Evolutionary conservation across 1,140 invertebrate genomes (phyloP).

Genomic region (Stegodyphus mimosarum): DNA sequence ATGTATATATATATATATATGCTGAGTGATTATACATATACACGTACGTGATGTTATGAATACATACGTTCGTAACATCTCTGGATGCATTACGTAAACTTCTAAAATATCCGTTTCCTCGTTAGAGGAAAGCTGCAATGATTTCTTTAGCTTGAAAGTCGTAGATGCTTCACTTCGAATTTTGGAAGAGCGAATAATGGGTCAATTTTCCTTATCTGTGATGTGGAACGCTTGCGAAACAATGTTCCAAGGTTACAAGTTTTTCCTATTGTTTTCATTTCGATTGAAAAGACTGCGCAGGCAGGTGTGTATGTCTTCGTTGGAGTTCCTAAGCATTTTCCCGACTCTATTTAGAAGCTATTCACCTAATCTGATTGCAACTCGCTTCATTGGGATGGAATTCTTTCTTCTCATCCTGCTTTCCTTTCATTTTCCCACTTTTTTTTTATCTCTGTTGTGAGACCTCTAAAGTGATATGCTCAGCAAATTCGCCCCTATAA

Average conservation of each 20-base stretch:
- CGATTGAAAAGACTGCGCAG: neutral
- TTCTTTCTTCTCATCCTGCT: neutral
- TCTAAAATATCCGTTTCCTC: too few relatives aligned
- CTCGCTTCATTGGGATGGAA: neutral
- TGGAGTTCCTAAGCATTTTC: neutral
- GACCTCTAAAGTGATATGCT: neutral
- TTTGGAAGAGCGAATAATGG: neutral
- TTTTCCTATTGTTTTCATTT: neutral
- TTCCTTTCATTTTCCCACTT: neutral
- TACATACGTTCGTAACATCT: too few relatives aligned
- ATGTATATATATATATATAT: too few relatives aligned
- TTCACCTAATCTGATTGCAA: neutral
- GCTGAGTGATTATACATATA: too few relatives aligned
- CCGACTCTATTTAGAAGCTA: neutral
- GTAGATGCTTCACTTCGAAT: too few relatives aligned
- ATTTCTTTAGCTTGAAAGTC: too few relatives aligned
- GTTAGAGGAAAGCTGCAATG: too few relatives aligned
- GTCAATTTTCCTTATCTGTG: neutral
- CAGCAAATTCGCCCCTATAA: neutral
- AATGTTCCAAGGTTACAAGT: neutral
- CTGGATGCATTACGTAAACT: too few relatives aligned
- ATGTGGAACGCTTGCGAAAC: neutral
- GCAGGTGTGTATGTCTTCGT: neutral
- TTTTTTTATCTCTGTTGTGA: neutral
- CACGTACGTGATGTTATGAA: too few relatives aligned